These are phyloP conservation scores for Rhorus exstirpatorius DNA, from an alignment of 2,888 invertebrate genomes.

Conservation along the genomic window DNA sequence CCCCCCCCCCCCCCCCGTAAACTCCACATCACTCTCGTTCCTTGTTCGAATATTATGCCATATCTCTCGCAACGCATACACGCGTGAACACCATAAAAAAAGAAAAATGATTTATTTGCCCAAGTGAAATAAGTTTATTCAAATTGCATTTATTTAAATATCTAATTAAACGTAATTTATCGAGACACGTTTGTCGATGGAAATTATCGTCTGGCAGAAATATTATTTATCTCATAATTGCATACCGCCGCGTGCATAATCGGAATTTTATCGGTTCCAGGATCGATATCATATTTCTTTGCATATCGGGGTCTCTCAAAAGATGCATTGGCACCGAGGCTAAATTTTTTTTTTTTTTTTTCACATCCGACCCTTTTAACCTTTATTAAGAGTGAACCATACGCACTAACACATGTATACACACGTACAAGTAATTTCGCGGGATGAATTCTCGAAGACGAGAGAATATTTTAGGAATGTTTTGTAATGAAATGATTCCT, in stretches of 20 bases:
- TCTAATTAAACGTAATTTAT: not conserved
- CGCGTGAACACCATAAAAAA: not conserved
- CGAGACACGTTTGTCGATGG: conserved; percentile 2
- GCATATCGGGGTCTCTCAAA: too few species aligned
- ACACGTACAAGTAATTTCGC: too few species aligned
- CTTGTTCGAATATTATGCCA: conserved; percentile 38
- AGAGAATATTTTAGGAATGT: too few species aligned
- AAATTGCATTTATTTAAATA: not conserved
- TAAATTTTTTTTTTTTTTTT: too few species aligned
- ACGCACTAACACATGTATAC: too few species aligned
- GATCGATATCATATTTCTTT: too few species aligned
- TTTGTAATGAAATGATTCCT: too few species aligned
- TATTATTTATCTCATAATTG: not conserved
- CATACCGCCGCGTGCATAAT: not conserved
- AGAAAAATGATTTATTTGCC: conserved; percentile 6
- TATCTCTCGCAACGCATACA: not conserved
- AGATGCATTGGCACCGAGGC: too few species aligned
- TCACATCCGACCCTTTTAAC: too few species aligned
- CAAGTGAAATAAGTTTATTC: not conserved
- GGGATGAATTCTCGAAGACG: too few species aligned
- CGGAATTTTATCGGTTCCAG: not conserved
- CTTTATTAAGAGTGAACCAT: too few species aligned
- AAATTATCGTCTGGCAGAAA: not conserved
- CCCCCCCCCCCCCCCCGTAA: too few species aligned
- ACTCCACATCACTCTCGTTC: conserved; percentile 37